These are phyloP conservation scores for Malaclemys terrapin DNA, from an alignment of 2,113 vertebrate species.

Conservation along the genomic window DNA sequence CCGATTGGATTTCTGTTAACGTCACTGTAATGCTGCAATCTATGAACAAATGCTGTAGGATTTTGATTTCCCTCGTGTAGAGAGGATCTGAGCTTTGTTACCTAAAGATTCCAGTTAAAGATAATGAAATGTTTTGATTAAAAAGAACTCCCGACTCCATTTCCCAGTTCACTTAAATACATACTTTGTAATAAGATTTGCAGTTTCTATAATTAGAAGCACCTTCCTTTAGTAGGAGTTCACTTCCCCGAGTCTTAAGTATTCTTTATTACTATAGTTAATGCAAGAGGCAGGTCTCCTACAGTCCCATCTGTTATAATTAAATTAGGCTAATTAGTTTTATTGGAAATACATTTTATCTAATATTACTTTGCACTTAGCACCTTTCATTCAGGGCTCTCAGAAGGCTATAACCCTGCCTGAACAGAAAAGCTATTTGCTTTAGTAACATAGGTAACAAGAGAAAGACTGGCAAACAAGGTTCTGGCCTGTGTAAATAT, in stretches of 20 bases:
- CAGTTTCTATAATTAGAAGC: conserved; percentile 55
- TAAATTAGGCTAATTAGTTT: conserved; percentile 66
- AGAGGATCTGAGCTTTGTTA: conserved; percentile 39
- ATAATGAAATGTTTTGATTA: conserved; percentile 54
- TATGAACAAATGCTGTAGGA: background rate
- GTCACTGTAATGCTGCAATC: background rate
- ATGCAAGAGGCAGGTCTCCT: conserved; percentile 45
- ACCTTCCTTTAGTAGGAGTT: conserved; percentile 40
- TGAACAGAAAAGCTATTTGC: background rate
- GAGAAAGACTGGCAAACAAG: background rate
- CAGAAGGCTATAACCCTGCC: background rate
- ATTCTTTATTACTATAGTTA: conserved; percentile 53
- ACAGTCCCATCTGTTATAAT: conserved; percentile 50
- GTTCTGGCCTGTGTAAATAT: background rate
- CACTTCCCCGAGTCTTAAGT: conserved; percentile 44
- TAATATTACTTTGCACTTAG: conserved; percentile 27
- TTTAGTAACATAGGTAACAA: background rate
- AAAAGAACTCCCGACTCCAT: conserved; percentile 26
- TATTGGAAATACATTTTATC: conserved; percentile 33
- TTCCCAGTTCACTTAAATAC: conserved; percentile 36
- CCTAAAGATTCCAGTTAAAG: conserved; percentile 30
- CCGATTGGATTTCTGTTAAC: background rate
- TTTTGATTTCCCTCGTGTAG: conserved; percentile 25
- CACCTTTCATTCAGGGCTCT: conserved; percentile 4
- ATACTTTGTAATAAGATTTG: conserved; percentile 38